A percentile compares a stretch with the other conserved stretches of the same genome.
These are phyloP conservation scores for Neocrepidodera transversa DNA, from an alignment of 2,888 invertebrate genomes.

Conservation along the genomic window DNA sequence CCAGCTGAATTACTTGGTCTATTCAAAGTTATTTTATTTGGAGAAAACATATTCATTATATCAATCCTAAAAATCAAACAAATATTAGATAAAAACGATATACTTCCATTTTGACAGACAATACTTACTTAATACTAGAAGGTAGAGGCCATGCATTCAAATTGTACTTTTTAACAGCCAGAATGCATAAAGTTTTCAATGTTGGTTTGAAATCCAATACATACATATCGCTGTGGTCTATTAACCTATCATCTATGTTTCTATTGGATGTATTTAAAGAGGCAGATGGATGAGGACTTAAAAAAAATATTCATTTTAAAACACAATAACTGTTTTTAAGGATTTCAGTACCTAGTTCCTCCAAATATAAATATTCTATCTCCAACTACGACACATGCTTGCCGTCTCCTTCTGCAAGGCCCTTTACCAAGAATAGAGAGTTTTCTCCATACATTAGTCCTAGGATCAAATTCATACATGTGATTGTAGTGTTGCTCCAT, in stretches of 20 bases:
- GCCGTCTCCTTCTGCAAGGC: constrained; percentile 74
- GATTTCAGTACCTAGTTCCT: constrained; percentile 76
- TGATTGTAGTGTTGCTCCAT: constrained; percentile 83
- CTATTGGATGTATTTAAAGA: not conserved
- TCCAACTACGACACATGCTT: constrained; percentile 80
- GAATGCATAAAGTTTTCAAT: constrained; percentile 75
- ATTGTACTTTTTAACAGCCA: constrained; percentile 70
- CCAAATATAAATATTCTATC: constrained; percentile 85
- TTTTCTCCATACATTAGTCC: constrained; percentile 67
- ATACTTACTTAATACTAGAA: constrained; percentile 67
- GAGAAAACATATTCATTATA: constrained; percentile 72
- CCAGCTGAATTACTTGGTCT: constrained; percentile 57
- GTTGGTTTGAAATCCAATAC: constrained; percentile 81
- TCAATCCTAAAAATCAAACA: constrained; percentile 70
- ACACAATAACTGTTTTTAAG: not conserved
- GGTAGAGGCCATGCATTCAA: constrained; percentile 72
- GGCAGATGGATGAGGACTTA: constrained; percentile 30
- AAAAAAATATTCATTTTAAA: constrained; percentile 13
- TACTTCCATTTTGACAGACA: not conserved
- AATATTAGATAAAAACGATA: constrained; percentile 20
- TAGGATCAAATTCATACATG: constrained; percentile 76
- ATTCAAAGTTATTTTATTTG: constrained; percentile 70
- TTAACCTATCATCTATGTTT: constrained; percentile 63
- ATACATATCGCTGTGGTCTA: constrained; percentile 85
- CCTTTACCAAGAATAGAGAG: constrained; percentile 66